Percentiles rank a stretch among this genome's conserved stretches.
phyloP scores from a whole-genome alignment of 2,797 vertebrate genomes.

The Coregonus suidteri region DNA sequence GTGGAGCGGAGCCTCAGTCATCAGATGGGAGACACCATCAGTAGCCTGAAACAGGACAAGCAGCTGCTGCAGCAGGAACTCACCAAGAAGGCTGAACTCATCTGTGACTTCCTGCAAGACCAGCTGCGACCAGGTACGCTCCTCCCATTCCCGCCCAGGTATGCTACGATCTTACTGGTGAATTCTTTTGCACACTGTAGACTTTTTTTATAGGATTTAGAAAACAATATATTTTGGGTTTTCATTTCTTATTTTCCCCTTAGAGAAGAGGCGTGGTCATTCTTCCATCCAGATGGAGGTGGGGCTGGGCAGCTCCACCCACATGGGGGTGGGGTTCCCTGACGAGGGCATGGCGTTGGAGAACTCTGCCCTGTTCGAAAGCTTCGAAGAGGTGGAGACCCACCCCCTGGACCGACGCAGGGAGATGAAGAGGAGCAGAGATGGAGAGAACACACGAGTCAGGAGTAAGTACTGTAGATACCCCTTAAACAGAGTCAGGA shows the following conservation, averaged over 20 bases:
- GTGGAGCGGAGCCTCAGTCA: constrained; percentile 60
- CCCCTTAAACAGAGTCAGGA: too few relatives aligned
- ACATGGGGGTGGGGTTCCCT: constrained; percentile 36
- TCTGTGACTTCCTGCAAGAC: constrained; percentile 74
- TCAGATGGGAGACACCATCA: constrained; percentile 63
- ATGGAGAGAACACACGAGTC: constrained; percentile 69
- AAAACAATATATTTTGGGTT: too few relatives aligned
- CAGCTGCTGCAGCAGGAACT: constrained; percentile 69
- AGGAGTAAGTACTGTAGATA: constrained; percentile 56
- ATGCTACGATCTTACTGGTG: too few relatives aligned
- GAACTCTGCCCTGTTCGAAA: constrained; percentile 60
- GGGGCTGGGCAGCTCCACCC: constrained; percentile 62
- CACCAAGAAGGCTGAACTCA: constrained; percentile 69
- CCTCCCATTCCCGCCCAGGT: neutral
- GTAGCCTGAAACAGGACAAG: constrained; percentile 69
- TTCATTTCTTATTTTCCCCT: neutral
- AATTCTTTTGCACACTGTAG: too few relatives aligned
- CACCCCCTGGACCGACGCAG: constrained; percentile 55
- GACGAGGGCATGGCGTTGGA: constrained; percentile 56
- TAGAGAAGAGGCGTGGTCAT: constrained; percentile 61
- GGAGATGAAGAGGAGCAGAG: constrained; percentile 60
- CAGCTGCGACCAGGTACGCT: constrained; percentile 43
- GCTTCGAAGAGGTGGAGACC: constrained; percentile 67
- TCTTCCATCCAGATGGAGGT: constrained; percentile 57
- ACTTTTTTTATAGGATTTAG: too few relatives aligned